Percentiles rank a stretch among this genome's conserved stretches.
phyloP scores from a whole-genome alignment of 2,113 vertebrate species.

The Callionymus lyra region DNA sequence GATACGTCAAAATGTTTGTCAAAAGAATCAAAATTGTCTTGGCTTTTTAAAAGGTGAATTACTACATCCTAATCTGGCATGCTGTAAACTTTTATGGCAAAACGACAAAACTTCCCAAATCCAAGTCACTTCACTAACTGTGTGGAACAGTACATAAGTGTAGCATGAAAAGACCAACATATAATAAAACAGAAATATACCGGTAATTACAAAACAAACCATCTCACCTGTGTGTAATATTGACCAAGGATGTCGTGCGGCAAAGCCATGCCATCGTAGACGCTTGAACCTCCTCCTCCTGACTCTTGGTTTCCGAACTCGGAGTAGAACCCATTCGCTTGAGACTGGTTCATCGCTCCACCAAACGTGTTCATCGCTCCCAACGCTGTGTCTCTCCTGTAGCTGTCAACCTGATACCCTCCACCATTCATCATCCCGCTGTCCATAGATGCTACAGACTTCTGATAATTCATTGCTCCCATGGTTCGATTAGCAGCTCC shows the following conservation, averaged over 20 bases:
- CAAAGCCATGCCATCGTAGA: slow-evolving; percentile 45
- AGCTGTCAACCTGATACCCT: neutral
- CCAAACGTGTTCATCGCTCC: slow-evolving; percentile 3
- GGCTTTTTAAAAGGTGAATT: too few relatives aligned
- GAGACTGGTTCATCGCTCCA: too few relatives aligned
- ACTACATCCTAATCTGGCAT: too few relatives aligned
- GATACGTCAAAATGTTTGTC: too few relatives aligned
- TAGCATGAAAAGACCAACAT: too few relatives aligned
- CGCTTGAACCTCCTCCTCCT: slow-evolving; percentile 4
- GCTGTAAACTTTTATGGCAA: too few relatives aligned
- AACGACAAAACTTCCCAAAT: too few relatives aligned
- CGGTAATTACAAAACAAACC: too few relatives aligned
- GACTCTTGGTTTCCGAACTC: slow-evolving; percentile 10
- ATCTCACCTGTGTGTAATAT: slow-evolving; percentile 58
- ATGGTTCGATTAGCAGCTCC: neutral
- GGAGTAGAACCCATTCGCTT: neutral
- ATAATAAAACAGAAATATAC: too few relatives aligned
- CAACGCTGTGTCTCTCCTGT: neutral
- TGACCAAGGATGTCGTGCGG: slow-evolving; percentile 32
- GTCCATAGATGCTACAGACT: slow-evolving; percentile 11
- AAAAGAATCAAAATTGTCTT: too few relatives aligned
- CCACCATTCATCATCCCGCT: slow-evolving; percentile 4
- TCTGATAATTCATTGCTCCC: neutral
- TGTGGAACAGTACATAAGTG: too few relatives aligned
- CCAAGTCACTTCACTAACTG: too few relatives aligned